Base-by-base conservation (phyloP, 2,888 invertebrate genomes). In the Neria commutata region DNA sequence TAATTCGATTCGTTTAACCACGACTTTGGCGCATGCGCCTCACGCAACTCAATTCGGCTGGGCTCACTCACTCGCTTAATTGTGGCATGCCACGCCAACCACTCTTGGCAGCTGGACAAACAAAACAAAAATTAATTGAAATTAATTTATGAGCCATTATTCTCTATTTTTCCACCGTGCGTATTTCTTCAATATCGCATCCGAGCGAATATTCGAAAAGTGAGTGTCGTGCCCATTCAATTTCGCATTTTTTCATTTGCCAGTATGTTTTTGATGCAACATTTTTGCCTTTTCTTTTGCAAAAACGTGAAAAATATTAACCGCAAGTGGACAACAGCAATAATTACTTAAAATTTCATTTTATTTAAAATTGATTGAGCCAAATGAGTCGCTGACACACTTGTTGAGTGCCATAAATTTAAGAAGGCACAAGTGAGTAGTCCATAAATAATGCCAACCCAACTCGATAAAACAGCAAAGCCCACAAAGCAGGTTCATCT, bases 351-450 rank as follows among this genome's bases (percentile, higher is more conserved):
- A 42, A 42, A 19, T 42, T 42, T 21, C 21, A 42, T 42, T 42
- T 67, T 73, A 73, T 71, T 72, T 68, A 68, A 68, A 70, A 73
- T 74, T 74, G 74, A 75, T 74, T 75, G 76, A 74, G 63, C 74
- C 74, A 71, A 75, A 74, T 75, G 73, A 74, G 73, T 66, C 66
- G 69, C 67, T 74, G 74, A 76, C 76, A 74, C 75, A 74, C 72
- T 74, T 74, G 72, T 67, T 71, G 69, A 33, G 47, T 29, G 37
- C 33, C 29, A 59, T 47, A 59, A 59, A 59, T 51, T 59, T 40
- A 51, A 37, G 10, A 42, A 48, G 17, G 3, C 23, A 11, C 19
- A 37, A 24, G n/a, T 24, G 26, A n/a, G 16, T 53, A 19, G n/a
- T n/a, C n/a, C n/a, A n/a, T n/a, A n/a, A n/a, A n/a, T n/a, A n/a